Evolutionary conservation across 1,140 invertebrate species (phyloP), one percentile per base, ranked within the genome.

Genomic region (Eubasilissa regina): DNA sequence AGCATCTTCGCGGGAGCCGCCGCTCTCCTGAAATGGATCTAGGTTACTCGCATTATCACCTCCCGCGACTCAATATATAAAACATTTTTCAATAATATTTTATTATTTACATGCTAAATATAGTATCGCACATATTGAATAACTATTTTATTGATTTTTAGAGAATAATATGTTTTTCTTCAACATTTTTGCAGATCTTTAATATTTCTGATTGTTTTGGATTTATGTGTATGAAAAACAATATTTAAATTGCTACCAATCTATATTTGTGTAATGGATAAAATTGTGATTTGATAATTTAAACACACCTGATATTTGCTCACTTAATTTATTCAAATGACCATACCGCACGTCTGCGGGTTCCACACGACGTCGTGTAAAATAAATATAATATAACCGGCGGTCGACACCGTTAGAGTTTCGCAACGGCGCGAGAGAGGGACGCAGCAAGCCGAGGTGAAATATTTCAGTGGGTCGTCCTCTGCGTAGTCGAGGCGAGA

Each of bases 351-450:
- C 25, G 25, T n/a, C n/a, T n/a, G n/a, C n/a, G n/a, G n/a, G n/a
- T n/a, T n/a, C n/a, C n/a, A n/a, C n/a, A n/a, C n/a, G n/a, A n/a
- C n/a, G n/a, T n/a, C n/a, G 25, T 6, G 25, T 35, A 35, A 35
- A 35, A 35, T 35, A 35, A 35, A 35, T 15, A 51, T n/a, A 60
- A 60, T 19, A 60, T 60, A 60, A 60, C 10, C 17, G 9, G 43
- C 43, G 7, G 43, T 15, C 70, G 70, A 44, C 53, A 74, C 70
- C 51, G 70, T 74, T 74, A 74, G 66, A 43, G 47, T 74, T 53
- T 74, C 70, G 53, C 70, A 74, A 55, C 12, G n/a, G 48, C n/a
- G 66, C 15, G 66, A 74, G 70, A 74, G 25, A 51, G 70, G 43
- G 70, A 55, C 70, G 15, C 25, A 35, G 43, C 53, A 51, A 51